Evolutionary conservation across 2,797 vertebrate species (phyloP).

Genomic region (Bufotes viridis): DNA sequence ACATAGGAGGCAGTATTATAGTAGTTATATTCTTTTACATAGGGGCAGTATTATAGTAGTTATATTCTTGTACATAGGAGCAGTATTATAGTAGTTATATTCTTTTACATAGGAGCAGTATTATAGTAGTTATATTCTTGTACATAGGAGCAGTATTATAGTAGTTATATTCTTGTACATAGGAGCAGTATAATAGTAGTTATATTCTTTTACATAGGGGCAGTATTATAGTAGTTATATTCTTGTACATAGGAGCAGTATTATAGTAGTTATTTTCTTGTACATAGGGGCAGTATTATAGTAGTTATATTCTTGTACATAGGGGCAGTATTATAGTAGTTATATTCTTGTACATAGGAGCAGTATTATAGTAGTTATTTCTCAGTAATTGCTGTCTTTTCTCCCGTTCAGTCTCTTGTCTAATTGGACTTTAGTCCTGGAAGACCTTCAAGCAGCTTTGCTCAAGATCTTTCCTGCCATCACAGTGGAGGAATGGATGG

Average conservation of each 20-base stretch:
- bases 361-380: neutral
- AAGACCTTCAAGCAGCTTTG: conserved; percentile 81
- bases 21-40: conserved; percentile 1
- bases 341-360: conserved; percentile 10
- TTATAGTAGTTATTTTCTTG: conserved; percentile 10
- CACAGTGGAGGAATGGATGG: conserved; percentile 88
- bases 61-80: neutral
- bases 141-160: neutral
- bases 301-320: conserved; percentile 9
- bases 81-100: conserved; percentile 3
- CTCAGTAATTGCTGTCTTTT: neutral
- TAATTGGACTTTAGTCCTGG: conserved; percentile 74
- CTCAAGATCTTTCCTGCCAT: conserved; percentile 77
- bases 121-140: conserved; percentile 4
- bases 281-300: neutral
- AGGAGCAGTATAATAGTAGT: neutral
- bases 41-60: neutral
- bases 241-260: neutral
- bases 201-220: conserved; percentile 6
- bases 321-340: neutral
- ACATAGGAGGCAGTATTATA: neutral
- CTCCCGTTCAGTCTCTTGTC: conserved; percentile 77
- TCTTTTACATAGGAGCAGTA: neutral
- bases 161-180: neutral
- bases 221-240: neutral